These are phyloP conservation scores for Bombus pyrosoma DNA, from an alignment of 1,140 invertebrate species.

Conservation along the genomic window DNA sequence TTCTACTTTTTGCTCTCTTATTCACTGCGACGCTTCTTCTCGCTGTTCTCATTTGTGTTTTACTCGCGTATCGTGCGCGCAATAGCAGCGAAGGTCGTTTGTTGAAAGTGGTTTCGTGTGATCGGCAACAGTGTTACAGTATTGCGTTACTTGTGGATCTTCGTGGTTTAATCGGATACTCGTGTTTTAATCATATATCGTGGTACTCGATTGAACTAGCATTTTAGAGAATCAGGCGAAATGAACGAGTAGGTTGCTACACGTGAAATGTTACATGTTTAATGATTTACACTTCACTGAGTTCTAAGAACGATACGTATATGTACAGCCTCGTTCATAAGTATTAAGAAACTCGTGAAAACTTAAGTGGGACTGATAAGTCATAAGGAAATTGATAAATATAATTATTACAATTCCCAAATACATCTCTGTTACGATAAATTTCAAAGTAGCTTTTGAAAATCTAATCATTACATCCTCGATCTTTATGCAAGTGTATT, in stretches of 20 bases:
- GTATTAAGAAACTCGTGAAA: too few species aligned
- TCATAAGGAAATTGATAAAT: too few species aligned
- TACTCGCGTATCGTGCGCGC: not conserved
- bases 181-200: not conserved
- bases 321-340: too few species aligned
- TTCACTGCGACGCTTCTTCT: not conserved
- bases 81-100: not conserved
- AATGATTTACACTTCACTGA: too few species aligned
- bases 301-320: too few species aligned
- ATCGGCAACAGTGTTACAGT: not conserved
- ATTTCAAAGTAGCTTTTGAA: too few species aligned
- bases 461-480: not conserved
- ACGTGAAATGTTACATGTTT: too few species aligned
- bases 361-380: too few species aligned
- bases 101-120: not conserved
- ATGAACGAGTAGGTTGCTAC: not conserved
- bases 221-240: not conserved
- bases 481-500: not conserved
- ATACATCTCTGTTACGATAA: too few species aligned
- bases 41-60: not conserved
- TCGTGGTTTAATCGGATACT: not conserved
- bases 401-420: too few species aligned
- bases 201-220: not conserved
- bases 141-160: not conserved
- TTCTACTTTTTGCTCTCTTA: not conserved